Evolutionary conservation across 2,888 invertebrate species (phyloP).

Genomic region (Calameuta pallipes): DNA sequence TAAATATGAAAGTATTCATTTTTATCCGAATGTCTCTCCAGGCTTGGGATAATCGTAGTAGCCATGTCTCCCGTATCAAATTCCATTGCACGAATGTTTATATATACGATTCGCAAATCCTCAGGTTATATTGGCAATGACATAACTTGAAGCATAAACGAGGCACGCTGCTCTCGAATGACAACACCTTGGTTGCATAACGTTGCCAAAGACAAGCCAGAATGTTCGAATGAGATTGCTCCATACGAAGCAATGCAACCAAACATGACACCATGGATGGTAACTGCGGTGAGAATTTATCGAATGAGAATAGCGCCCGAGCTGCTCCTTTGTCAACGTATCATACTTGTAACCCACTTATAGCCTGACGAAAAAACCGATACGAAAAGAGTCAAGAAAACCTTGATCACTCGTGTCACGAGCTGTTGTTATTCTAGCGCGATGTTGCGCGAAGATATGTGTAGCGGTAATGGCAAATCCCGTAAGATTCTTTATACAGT

Average conservation of each 20-base stretch:
- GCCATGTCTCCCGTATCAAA: neutral
- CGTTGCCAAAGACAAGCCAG: conserved; percentile 2
- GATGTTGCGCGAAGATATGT: neutral
- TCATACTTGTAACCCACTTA: neutral
- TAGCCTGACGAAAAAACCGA: neutral
- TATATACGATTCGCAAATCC: neutral
- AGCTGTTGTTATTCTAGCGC: neutral
- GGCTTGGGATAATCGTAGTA: neutral
- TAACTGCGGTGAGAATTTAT: neutral
- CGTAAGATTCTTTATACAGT: neutral
- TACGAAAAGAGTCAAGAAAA: neutral
- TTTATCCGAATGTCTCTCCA: neutral
- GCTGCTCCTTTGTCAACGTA: neutral
- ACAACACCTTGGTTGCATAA: conserved; percentile 9
- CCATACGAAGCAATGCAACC: conserved; percentile 7
- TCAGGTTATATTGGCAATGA: conserved; percentile 8
- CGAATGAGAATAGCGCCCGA: neutral
- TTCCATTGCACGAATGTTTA: neutral
- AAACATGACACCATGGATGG: neutral
- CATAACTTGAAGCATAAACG: conserved; percentile 21
- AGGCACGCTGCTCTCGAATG: conserved; percentile 20
- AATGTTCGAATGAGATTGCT: conserved; percentile 20
- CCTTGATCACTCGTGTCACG: neutral
- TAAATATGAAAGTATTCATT: neutral
- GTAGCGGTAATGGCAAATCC: neutral